Base-by-base conservation (phyloP, 1,140 invertebrate species). In the Panagrolaimus sp. region DNA sequence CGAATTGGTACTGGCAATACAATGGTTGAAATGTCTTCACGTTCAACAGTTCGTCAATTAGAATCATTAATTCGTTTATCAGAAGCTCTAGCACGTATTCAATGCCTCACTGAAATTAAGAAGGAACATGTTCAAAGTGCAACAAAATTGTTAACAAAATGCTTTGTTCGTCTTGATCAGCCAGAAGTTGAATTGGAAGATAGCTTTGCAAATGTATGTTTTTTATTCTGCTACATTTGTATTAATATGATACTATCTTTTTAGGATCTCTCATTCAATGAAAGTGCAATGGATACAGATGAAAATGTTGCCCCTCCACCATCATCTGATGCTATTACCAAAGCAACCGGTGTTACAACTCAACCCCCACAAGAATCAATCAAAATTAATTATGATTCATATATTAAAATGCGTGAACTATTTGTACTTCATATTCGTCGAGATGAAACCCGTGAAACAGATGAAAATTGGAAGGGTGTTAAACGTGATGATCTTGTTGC, bases 21-120 rank as follows among this genome's bases (percentile, higher is more conserved):
- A 1, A 43, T n/a, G 14, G 5, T 13, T 31, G 16, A 20, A 13
- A 68, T 69, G 68, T 89, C 90, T 0, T 97, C 93, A 92, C 87
- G 94, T 63, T 95, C 98, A 67, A 98, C 96, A 0, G 96, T 98
- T n/a, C 87, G 96, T 16, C 96, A 99, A 83, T 86, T 99, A 63
- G 96, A 99, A 85, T 96, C 92, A 80, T 90, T 99, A 88, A 90
- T 99, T 76, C 89, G 96, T 42, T 86, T 99, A 11, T 92, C 93
- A 5, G 96, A 99, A 86, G 93, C 91, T 9, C 90, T 96, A 87
- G 95, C 96, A 43, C 90, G 94, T 83, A 88, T 99, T 86, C 90
- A 96, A 84, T 98, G 95, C 84, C 89, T 88, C 68, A 91, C 71
- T 9, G 70, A 78, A 20, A 78, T 81, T 57, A 72, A 70, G 3